Base-by-base conservation (phyloP, 2,797 vertebrate species). In the Myoxocephalus aenaeus region DNA sequence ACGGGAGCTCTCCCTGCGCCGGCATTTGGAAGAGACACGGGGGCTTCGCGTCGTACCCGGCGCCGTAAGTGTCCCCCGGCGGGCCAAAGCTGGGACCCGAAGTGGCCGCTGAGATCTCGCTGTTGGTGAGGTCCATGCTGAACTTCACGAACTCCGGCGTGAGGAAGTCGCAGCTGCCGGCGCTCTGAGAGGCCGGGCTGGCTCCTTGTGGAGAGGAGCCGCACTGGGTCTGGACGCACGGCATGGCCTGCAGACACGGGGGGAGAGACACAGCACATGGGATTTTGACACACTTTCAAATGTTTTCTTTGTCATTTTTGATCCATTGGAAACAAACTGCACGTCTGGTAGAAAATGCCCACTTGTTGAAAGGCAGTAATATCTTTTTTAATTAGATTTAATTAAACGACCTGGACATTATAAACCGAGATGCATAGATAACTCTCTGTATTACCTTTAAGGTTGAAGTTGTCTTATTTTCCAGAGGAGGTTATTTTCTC, bases 51-150 rank as follows among this genome's bases (percentile, higher is more conserved):
- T 99, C 97, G 96, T 97, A 99, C 87, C 95, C 94, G 75, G 95
- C 93, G 92, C 92, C 93, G 93, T 96, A 97, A 82, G 94, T 93
- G 95, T 99, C 98, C 93, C 96, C 94, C 92, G 91, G 65, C 5
- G 90, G 86, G 44, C 86, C 92, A 29, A 89, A 85, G 6, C 70
- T 79, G 48, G 93, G 95, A 71, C 96, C 95, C 81, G 97, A 97
- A 71, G 98, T 94, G 85, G 96, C 95, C 82, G 96, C 95, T 14
- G 97, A 96, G 89, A 97, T 94, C 84, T 99, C 98, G 70, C 96
- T 98, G 96, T 99, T 99, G 82, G 98, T 97, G 73, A 99, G 96
- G 92, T 99, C 98, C 98, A 99, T 99, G 96, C 98, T 99, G 95
- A 98, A 99, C 96, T 99, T 99, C 88, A 99, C 98, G 78, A 99